A percentile compares a stretch with the other conserved stretches of the same genome.
These are phyloP conservation scores for Lycopodina hypogea DNA, from an alignment of 37 sponge, comb jelly and placozoan genomes.

Conservation along the genomic window DNA sequence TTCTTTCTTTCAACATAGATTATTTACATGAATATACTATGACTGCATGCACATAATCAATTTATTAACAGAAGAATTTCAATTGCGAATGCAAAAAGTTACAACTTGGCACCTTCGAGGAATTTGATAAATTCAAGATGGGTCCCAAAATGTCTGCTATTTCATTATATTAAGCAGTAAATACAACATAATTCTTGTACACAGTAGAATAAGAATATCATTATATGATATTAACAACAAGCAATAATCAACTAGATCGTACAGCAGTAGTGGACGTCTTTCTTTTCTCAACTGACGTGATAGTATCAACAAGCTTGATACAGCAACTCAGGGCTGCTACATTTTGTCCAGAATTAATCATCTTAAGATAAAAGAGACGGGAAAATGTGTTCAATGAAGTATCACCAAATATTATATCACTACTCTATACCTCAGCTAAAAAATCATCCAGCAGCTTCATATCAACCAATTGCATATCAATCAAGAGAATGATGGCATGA, in stretches of 20 bases:
- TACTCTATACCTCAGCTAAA: conserved; percentile 77
- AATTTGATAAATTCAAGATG: too few species aligned
- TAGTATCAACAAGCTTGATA: conserved; percentile 79
- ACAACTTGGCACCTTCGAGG: too few species aligned
- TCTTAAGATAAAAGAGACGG: conserved; percentile 19
- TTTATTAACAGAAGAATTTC: background rate
- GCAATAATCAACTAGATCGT: too few species aligned
- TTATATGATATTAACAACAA: background rate
- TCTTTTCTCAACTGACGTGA: conserved; percentile 76
- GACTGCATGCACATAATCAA: background rate
- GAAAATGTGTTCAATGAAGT: background rate
- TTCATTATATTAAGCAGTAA: too few species aligned
- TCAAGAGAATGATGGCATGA: conserved; percentile 88
- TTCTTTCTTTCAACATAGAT: too few species aligned
- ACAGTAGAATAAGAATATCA: background rate
- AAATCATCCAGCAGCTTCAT: conserved; percentile 85
- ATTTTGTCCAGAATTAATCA: conserved; percentile 77
- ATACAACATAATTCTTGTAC: too few species aligned
- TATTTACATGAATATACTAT: background rate
- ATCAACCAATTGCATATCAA: conserved; percentile 85
- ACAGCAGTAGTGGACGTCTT: conserved; percentile 83
- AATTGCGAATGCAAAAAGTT: too few species aligned
- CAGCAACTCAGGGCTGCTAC: conserved; percentile 78
- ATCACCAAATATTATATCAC: background rate
- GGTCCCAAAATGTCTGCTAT: too few species aligned